Percentiles rank a stretch among this genome's conserved stretches.
These are phyloP conservation scores for Calameuta pallipes DNA, from an alignment of 2,888 invertebrate genomes.

Conservation along the genomic window DNA sequence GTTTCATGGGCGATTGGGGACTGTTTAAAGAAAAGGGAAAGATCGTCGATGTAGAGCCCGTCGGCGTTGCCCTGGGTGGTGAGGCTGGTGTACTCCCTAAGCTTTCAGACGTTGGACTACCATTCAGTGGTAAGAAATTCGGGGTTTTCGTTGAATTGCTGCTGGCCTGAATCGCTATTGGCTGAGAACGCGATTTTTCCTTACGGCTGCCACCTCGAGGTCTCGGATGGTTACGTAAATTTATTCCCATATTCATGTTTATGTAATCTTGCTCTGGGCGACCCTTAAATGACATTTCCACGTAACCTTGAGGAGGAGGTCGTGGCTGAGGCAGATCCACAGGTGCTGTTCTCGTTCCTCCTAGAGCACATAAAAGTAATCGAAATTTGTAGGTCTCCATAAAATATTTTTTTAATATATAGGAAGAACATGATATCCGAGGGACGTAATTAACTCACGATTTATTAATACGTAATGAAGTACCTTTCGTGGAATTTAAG, in stretches of 20 bases:
- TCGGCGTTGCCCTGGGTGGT: constrained; percentile 69
- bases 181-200: constrained; percentile 71
- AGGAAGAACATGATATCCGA: background rate
- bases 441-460: background rate
- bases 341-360: constrained; percentile 61
- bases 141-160: constrained; percentile 57
- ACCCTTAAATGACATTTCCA: constrained; percentile 73
- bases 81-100: constrained; percentile 66
- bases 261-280: constrained; percentile 69
- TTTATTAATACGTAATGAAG: background rate
- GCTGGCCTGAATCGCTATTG: constrained; percentile 72
- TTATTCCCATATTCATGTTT: constrained; percentile 67
- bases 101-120: constrained; percentile 63
- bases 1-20: constrained; percentile 73
- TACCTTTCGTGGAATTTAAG: background rate
- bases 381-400: background rate
- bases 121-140: constrained; percentile 66
- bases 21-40: constrained; percentile 78
- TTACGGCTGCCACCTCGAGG: constrained; percentile 52
- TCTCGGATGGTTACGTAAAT: constrained; percentile 51
- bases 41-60: constrained; percentile 73
- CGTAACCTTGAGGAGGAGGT: constrained; percentile 72
- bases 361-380: constrained; percentile 27
- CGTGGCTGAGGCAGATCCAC: constrained; percentile 63
- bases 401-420: background rate